phyloP scores from a whole-genome alignment of 2,113 vertebrate species.

The Hippocampus zosterae region DNA sequence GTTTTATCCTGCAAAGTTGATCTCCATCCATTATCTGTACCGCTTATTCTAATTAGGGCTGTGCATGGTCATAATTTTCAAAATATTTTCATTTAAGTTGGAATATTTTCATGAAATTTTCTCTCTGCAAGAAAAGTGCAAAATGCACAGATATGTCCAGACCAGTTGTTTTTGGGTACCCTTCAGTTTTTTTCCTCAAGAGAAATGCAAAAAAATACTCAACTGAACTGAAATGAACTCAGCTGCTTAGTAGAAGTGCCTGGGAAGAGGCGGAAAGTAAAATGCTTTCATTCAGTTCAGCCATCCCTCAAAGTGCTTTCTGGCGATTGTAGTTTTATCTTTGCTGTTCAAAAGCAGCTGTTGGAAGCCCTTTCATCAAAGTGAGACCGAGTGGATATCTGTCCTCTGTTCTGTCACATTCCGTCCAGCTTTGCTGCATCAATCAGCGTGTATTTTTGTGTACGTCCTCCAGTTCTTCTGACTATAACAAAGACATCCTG shows the following conservation, averaged over 20 bases:
- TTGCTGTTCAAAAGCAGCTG: conserved; percentile 22
- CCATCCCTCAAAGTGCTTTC: conserved; percentile 3
- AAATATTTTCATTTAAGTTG: no score
- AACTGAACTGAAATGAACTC: background rate
- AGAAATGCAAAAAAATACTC: background rate
- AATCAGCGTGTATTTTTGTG: conserved; percentile 18
- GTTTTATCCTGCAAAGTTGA: no score
- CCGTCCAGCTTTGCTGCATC: conserved; percentile 17
- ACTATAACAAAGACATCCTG: conserved; percentile 47
- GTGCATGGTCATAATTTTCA: no score
- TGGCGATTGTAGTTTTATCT: conserved; percentile 18
- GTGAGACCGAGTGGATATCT: conserved; percentile 16
- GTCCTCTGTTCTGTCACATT: conserved; percentile 10
- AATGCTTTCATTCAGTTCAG: conserved; percentile 14
- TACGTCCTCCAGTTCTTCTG: conserved; percentile 40
- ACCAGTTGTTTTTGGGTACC: no score
- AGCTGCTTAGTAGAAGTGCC: background rate
- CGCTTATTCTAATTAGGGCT: no score
- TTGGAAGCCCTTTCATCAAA: conserved; percentile 29
- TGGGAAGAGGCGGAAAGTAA: background rate
- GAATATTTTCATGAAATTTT: no score
- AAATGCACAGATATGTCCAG: no score
- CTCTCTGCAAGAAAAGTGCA: no score
- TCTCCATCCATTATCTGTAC: no score
- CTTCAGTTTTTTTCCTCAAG: background rate